Conservation (phyloP, 2,888 invertebrate species). For the Zygothrica quintamaculata region DNA sequence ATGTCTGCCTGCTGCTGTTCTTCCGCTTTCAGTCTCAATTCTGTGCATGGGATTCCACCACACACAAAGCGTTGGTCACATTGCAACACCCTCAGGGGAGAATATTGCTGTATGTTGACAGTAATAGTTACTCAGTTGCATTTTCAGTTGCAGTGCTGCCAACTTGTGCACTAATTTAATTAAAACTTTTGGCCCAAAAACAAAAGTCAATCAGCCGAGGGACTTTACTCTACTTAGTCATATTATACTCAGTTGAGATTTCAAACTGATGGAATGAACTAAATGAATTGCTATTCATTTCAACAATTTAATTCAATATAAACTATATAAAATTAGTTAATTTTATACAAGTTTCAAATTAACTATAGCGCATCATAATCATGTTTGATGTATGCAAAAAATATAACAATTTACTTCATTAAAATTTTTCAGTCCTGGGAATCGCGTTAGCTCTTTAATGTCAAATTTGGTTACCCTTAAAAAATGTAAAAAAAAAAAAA, state of each 20-base stretch:
- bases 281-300: too few relatives aligned
- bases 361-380: too few relatives aligned
- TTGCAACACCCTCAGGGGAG: constrained; percentile 20
- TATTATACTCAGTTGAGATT: constrained; percentile 26
- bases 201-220: constrained; percentile 51
- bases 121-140: constrained; percentile 35
- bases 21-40: constrained; percentile 4
- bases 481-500: too few relatives aligned
- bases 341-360: too few relatives aligned
- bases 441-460: too few relatives aligned
- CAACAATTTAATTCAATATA: too few relatives aligned
- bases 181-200: constrained; percentile 58
- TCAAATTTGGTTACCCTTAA: too few relatives aligned
- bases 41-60: constrained; percentile 22
- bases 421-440: too few relatives aligned
- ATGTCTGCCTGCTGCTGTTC: constrained; percentile 25
- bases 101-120: constrained; percentile 44
- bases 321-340: too few relatives aligned
- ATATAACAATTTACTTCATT: too few relatives aligned
- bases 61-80: constrained; percentile 30
- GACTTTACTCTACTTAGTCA: constrained; percentile 18
- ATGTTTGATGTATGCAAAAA: too few relatives aligned
- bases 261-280: not conserved
- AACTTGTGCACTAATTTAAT: constrained; percentile 68
- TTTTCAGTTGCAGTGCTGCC: constrained; percentile 25